Base-by-base conservation (phyloP, 2,113 vertebrate species). In the Lethenteron camtschaticum region DNA sequence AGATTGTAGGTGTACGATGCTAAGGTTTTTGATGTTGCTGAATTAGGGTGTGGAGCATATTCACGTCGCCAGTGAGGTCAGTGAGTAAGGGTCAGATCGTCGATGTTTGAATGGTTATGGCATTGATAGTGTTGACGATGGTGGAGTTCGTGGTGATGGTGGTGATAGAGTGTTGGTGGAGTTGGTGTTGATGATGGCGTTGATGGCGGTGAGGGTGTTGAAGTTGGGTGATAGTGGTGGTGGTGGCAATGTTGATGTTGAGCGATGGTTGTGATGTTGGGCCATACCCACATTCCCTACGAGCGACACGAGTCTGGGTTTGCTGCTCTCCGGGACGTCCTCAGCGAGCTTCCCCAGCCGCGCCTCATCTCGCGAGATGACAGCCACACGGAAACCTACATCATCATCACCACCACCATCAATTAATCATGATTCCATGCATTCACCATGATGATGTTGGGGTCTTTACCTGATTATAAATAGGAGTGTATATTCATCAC, bases 281-380 rank as follows among this genome's bases (percentile, higher is more conserved):
- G 2, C 14, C 83, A 79, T 71, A 85, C 85, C 84, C 11, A 86
- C 82, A 66, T 86, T 77, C 57, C 85, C 85, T 20, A 85, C 78
- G 10, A 85, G 20, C 24, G 84, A 83, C 71, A 78, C 81, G 70
- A 87, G 82, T 60, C 77, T 80, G 9, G 76, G 75, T 76, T 73
- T 80, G 18, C 77, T 80, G 71, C 74, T 69, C 1, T 79, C 75
- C 12, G 82, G 80, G 71, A 86, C 74, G 41, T 85, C 83, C 3
- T 73, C 72, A 59, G 69, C 74, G 59, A 85, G 81, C 57, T 72
- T 83, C 69, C 86, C 83, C 76, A 86, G 74, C 2, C 82, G 77
- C 71, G 71, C 73, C 69, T 55, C 71, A 59, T 86, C 83, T 71
- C 84, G 80, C 75, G 85, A 86, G 74, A 86, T 80, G 58, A 86